Conservation (phyloP, 2,888 invertebrate genomes). For the Theodoxus fluviatilis region DNA sequence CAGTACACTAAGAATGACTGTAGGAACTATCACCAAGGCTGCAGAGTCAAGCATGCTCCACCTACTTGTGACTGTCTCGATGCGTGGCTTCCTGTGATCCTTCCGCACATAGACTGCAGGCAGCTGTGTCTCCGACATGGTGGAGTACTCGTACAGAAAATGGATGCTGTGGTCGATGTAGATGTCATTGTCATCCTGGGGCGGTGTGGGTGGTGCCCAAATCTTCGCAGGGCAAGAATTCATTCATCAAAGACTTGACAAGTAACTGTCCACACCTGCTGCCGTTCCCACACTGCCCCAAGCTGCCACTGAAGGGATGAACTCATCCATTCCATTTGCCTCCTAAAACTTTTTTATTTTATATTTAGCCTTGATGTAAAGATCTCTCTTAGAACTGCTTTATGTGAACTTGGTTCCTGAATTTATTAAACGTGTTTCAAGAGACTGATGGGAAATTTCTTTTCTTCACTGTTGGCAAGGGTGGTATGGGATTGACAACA, state of each 20-base stretch:
- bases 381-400: no score
- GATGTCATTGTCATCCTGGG: slow-evolving; percentile 88
- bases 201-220: slow-evolving; percentile 97
- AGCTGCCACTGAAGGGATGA: no score
- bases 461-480: no score
- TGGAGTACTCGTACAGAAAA: slow-evolving; percentile 80
- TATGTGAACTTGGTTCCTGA: no score
- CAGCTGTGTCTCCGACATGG: slow-evolving; percentile 80
- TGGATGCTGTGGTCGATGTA: slow-evolving; percentile 86
- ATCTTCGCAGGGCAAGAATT: slow-evolving; percentile 70
- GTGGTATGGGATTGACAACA: no score
- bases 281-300: no score
- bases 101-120: slow-evolving; percentile 83
- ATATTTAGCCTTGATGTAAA: no score
- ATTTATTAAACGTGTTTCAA: no score
- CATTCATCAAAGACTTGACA: neutral
- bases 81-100: slow-evolving; percentile 76
- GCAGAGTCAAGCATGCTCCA: slow-evolving; percentile 19
- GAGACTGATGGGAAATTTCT: no score
- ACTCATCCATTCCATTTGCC: no score
- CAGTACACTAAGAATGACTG: no score
- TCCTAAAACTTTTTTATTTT: neutral
- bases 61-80: slow-evolving; percentile 69
- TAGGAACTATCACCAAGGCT: no score
- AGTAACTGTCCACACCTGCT: neutral